Evolutionary conservation across 2,888 invertebrate genomes (phyloP), one percentile per base, ranked within the genome.

Genomic region (Meloe dianella): DNA sequence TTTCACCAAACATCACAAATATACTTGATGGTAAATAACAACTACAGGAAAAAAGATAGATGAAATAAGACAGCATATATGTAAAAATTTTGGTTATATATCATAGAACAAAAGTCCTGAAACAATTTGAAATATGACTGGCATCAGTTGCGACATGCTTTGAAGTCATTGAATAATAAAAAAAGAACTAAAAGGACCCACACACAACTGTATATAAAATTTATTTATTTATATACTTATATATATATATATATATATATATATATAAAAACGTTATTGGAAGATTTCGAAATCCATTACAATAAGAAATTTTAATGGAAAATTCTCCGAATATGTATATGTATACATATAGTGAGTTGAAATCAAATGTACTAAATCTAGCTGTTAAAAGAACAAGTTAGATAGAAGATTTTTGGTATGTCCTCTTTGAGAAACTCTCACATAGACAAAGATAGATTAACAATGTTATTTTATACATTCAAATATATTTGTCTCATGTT

Each of bases 391-490:
- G 60, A 56, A 65, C 63, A 58, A 29, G 67, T 69, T 57, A 57
- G n/a, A n/a, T n/a, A n/a, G n/a, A 35, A 4, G 61, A 66, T 68
- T n/a, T n/a, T 65, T 67, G 63, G 66, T 65, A 67, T 67, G 70
- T 67, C 67, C 62, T 65, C 63, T 66, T 63, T 20, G 20, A 63
- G 61, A 67, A 65, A 71, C 65, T 69, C 71, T 63, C 63, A 67
- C 58, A 66, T 59, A 65, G 65, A 70, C 68, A 68, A 67, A 70
- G 70, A 72, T 57, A 66, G 69, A 66, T 47, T 54, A 54, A 69
- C 12, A 71, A 69, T 71, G 69, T 71, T 68, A 70, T 68, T 68
- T 72, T 69, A 68, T 69, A 69, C 57, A 62, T 41, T 41, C 32
- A 59, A 38, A 41, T 62, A 62, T 63, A 64, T 61, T 62, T 66